Evolutionary conservation across 2,888 invertebrate genomes (phyloP).

Genomic region (Hydriomena furcata): DNA sequence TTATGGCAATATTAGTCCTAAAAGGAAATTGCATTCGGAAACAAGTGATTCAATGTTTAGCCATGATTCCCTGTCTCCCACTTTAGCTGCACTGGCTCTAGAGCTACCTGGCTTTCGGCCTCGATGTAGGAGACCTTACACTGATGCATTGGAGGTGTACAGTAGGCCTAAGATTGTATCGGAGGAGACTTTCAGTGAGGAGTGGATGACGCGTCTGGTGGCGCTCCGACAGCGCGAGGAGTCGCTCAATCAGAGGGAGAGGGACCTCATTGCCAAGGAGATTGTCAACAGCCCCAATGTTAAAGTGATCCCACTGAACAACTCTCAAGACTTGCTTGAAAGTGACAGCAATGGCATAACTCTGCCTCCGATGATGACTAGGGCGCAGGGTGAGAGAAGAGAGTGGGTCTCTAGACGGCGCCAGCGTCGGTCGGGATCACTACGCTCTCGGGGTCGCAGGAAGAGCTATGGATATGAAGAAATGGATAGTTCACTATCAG

Average conservation of each 20-base stretch:
- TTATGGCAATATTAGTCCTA: constrained; percentile 65
- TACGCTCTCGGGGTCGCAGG: constrained; percentile 54
- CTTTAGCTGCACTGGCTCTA: constrained; percentile 71
- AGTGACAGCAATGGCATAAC: constrained; percentile 68
- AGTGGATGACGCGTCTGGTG: constrained; percentile 83
- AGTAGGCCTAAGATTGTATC: constrained; percentile 76
- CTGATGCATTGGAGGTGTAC: constrained; percentile 51
- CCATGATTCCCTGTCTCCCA: constrained; percentile 64
- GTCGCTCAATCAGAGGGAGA: constrained; percentile 77
- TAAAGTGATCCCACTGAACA: constrained; percentile 54
- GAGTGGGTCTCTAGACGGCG: constrained; percentile 55
- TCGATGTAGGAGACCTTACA: constrained; percentile 61
- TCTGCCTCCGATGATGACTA: constrained; percentile 62
- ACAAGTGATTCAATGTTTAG: constrained; percentile 42
- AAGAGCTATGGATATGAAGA: constrained; percentile 78
- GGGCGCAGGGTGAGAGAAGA: constrained; percentile 41
- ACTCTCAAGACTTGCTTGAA: constrained; percentile 40
- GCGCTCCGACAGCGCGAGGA: constrained; percentile 79
- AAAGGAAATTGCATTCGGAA: constrained; percentile 40
- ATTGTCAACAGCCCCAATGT: constrained; percentile 66
- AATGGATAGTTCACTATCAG: constrained; percentile 83
- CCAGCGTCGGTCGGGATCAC: constrained; percentile 54
- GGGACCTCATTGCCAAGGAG: constrained; percentile 71
- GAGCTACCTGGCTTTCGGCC: constrained; percentile 79
- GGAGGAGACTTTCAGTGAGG: constrained; percentile 79